These are phyloP conservation scores for Tetrapedia diversipes DNA, from an alignment of 2,888 invertebrate species.

Conservation along the genomic window DNA sequence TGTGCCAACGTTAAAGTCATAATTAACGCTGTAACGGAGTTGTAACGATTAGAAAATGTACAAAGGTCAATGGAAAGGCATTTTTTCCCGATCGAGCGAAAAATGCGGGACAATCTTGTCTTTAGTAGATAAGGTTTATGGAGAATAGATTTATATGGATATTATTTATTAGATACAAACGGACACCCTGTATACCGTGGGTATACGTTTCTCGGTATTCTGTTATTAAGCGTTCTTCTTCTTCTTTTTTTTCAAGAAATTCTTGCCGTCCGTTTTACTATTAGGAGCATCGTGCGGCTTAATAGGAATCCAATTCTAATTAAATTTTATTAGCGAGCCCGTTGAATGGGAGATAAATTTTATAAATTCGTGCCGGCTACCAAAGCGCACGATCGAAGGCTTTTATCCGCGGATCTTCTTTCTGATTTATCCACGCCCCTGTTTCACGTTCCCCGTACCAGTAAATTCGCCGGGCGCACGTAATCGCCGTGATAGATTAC, in stretches of 20 bases:
- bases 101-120: too few relatives aligned
- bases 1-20: too few relatives aligned
- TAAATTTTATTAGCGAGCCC: slow-evolving; percentile 44
- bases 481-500: not conserved
- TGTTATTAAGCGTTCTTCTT: slow-evolving; percentile 35
- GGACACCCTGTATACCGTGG: too few relatives aligned
- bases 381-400: slow-evolving; percentile 20
- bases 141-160: too few relatives aligned
- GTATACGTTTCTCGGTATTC: slow-evolving; percentile 11
- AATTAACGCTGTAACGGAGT: too few relatives aligned
- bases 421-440: slow-evolving; percentile 19
- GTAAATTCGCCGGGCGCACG: not conserved
- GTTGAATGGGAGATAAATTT: slow-evolving; percentile 46
- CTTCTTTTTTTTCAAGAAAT: too few relatives aligned
- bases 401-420: slow-evolving; percentile 12
- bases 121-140: too few relatives aligned
- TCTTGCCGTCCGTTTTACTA: slow-evolving; percentile 32
- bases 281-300: slow-evolving; percentile 43
- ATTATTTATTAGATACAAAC: too few relatives aligned
- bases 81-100: too few relatives aligned
- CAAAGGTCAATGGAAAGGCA: too few relatives aligned
- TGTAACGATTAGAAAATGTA: too few relatives aligned
- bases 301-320: slow-evolving; percentile 54
- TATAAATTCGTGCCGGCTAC: not conserved
- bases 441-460: slow-evolving; percentile 2